Evolutionary conservation across 2,797 vertebrate species (phyloP), one percentile per base, ranked within the genome.

Genomic region (Parotocinclus haroldoi): DNA sequence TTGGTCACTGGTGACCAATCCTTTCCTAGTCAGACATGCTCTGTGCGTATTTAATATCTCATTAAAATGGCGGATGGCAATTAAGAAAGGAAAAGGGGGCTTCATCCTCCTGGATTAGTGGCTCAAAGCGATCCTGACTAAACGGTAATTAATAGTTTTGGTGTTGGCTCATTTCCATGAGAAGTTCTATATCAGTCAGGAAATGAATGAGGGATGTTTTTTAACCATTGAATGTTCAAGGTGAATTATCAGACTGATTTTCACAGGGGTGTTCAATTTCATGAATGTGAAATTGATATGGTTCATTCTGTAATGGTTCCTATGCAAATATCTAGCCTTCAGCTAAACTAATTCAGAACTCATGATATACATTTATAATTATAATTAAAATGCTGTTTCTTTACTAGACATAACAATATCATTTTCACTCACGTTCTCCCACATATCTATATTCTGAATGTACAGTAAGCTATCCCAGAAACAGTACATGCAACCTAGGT

Each of bases 1-100:
- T 90, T 88, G 87, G 87, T 89, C 93, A 91, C 86, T 87, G 87
- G 90, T 90, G 92, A 93, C 89, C 87, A 87, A 84, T 86, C 86
- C 55, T 83, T 87, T 90, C 90, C 84, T 89, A 88, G 85, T 89
- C 86, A 82, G 82, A 90, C 81, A 72, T 91, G 87, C 88, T 90
- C 84, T 77, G 85, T 88, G 91, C 83, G 88, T 92, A 90, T 89
- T 89, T 83, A 89, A 75, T 86, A 88, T 89, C 91, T 94, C 89
- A 94, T 95, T 95, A 95, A 85, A 76, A 71, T 76, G 79, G 64
- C 80, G 78, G 80, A 79, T 75, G 85, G 82, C 70, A 78, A 78
- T 75, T 68, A 55, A 66, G 38, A 60, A 64, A 38, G 49, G 16
- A 59, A 58, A 37, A 50, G 13, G 39, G 19, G 57, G 58, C 50